Evolutionary conservation across 1,140 invertebrate genomes (phyloP).

Genomic region (Euwallacea similis): DNA sequence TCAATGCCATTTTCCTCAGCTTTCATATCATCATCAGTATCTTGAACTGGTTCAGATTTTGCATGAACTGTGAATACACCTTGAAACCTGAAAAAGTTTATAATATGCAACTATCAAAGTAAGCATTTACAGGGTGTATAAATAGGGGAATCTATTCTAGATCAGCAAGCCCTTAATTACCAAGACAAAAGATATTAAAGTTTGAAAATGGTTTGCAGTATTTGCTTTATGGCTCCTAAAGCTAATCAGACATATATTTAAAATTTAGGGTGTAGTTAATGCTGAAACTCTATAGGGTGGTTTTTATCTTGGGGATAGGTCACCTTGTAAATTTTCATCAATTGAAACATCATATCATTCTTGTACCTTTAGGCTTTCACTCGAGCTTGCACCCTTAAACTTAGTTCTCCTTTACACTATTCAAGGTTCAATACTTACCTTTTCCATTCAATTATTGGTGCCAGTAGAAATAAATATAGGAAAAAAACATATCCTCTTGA

Average conservation of each 20-base stretch:
- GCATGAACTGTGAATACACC: conserved; percentile 52
- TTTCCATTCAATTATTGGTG: conserved; percentile 22
- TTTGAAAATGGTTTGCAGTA: too few relatives aligned
- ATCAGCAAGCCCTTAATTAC: too few relatives aligned
- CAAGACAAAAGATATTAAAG: neutral
- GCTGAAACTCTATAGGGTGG: too few relatives aligned
- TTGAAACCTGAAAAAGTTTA: conserved; percentile 34
- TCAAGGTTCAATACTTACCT: conserved; percentile 21
- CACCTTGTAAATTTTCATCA: too few relatives aligned
- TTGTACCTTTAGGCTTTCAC: too few relatives aligned
- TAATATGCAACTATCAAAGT: neutral
- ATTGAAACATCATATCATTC: too few relatives aligned
- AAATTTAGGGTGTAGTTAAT: too few relatives aligned
- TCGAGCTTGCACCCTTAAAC: too few relatives aligned
- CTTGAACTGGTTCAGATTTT: conserved; percentile 49
- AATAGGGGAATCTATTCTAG: neutral
- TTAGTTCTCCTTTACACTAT: too few relatives aligned
- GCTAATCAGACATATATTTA: too few relatives aligned
- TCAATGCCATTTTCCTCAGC: conserved; percentile 47
- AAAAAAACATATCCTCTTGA: conserved; percentile 10
- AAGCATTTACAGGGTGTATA: neutral
- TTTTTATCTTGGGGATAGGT: too few relatives aligned
- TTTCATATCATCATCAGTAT: conserved; percentile 39
- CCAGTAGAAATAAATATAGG: conserved; percentile 4
- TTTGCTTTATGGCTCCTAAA: too few relatives aligned